Evolutionary conservation across 2,888 invertebrate species (phyloP), one percentile per base, ranked within the genome.

Genomic region (Catocala sponsa): DNA sequence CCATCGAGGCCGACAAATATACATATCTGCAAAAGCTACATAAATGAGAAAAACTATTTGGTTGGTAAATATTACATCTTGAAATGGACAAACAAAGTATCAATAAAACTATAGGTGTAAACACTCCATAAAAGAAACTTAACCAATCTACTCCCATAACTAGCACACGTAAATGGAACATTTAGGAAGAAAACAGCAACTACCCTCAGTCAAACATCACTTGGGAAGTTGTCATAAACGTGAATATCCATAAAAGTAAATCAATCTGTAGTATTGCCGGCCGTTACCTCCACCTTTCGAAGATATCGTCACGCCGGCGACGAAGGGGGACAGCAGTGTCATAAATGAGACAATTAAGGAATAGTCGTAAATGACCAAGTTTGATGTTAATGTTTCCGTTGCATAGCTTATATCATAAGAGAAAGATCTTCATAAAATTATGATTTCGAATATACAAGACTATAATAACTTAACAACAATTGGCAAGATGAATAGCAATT

Each of bases 321-420:
- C n/a, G 10, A 12, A 65, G 59, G 56, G 59, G 44, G 55, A 48
- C 60, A 69, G 71, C 75, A 82, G 74, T 79, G 84, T 85, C 90
- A 84, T 89, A 89, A 89, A 89, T 80, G 88, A 82, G 69, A 73
- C 84, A 81, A 84, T 86, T 88, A 86, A 89, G 78, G 74, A 59
- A 65, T 65, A 74, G 59, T 84, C 85, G 84, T 88, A 85, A 86
- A 83, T 56, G 72, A 60, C 61, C 66, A 68, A 75, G 77, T 81
- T 79, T 74, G 59, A 58, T 69, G 68, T 71, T 75, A 61, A 61
- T 73, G 63, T 73, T 64, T 66, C 70, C 53, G 48, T 63, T 56
- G 42, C 33, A n/a, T 0, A 13, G 41, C n/a, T 51, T 38, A 7
- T n/a, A n/a, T n/a, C n/a, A n/a, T 52, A 25, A 52, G 15, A 56